Evolutionary conservation across 2,113 vertebrate genomes (phyloP).

Genomic region (Gallinago undulata): DNA sequence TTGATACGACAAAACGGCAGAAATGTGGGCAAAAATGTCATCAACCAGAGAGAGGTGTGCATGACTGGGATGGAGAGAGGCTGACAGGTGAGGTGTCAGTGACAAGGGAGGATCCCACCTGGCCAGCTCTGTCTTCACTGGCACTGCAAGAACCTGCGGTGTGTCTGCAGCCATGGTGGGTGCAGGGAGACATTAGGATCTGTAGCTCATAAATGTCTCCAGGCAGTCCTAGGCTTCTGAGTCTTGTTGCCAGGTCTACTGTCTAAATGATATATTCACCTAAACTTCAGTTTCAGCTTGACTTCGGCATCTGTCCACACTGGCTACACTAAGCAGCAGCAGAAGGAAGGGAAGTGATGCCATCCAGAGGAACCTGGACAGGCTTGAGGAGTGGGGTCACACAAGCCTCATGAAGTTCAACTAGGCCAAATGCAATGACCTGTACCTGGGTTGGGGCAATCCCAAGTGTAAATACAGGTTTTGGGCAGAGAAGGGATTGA

Average conservation of each 20-base stretch:
- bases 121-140: not conserved
- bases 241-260: not conserved
- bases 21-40: not conserved
- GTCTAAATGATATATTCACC: not conserved
- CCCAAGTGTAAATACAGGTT: not conserved
- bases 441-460: not conserved
- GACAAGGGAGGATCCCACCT: fast-evolving
- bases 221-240: not conserved
- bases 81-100: not conserved
- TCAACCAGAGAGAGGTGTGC: not conserved
- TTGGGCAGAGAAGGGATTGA: not conserved
- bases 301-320: not conserved
- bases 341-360: not conserved
- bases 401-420: not conserved
- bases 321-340: not conserved
- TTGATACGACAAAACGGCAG: not conserved
- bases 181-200: not conserved
- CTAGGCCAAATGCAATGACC: not conserved
- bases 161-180: fast-evolving
- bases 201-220: not conserved
- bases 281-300: not conserved
- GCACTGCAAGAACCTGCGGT: not conserved
- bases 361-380: not conserved
- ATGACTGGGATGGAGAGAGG: not conserved
- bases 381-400: not conserved